phyloP scores from a whole-genome alignment of 2,797 vertebrate species.

The Pampus argenteus region DNA sequence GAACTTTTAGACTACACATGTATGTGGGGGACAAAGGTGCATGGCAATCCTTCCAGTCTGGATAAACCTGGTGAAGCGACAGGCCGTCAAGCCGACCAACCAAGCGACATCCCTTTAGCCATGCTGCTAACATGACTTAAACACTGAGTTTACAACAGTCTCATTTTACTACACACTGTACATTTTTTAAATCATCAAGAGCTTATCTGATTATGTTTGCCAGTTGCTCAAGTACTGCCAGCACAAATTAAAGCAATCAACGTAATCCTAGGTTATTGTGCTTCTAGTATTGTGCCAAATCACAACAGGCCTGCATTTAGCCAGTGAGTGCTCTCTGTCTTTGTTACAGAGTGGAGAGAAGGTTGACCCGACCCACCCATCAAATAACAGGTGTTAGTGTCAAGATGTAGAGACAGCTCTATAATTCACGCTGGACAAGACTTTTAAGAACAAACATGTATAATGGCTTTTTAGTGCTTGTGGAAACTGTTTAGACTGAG shows the following conservation, averaged over 20 bases:
- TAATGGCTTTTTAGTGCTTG: slow-evolving; percentile 44
- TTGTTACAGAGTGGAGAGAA: slow-evolving; percentile 41
- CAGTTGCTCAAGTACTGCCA: slow-evolving; percentile 24
- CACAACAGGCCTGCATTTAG: slow-evolving; percentile 29
- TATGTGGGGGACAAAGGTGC: neutral
- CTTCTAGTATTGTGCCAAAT: slow-evolving; percentile 24
- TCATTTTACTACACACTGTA: neutral
- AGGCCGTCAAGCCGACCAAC: too few species aligned
- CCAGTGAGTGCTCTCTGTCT: slow-evolving; percentile 9
- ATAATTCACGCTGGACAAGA: slow-evolving; percentile 58
- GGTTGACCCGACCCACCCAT: slow-evolving; percentile 48
- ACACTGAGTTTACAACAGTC: neutral
- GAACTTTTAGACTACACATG: neutral
- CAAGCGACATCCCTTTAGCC: neutral
- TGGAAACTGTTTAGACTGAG: slow-evolving; percentile 27
- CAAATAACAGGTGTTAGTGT: slow-evolving; percentile 57
- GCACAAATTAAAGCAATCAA: slow-evolving; percentile 16
- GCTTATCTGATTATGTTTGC: slow-evolving; percentile 30
- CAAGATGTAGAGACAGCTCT: slow-evolving; percentile 35
- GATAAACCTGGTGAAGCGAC: neutral
- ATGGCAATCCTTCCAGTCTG: neutral
- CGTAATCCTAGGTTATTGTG: slow-evolving; percentile 10
- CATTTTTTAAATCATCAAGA: slow-evolving; percentile 3
- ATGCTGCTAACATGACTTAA: neutral
- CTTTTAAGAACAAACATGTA: slow-evolving; percentile 37